Evolutionary conservation across 2,797 vertebrate genomes (phyloP).

Genomic region (Typhlichthys subterraneus): DNA sequence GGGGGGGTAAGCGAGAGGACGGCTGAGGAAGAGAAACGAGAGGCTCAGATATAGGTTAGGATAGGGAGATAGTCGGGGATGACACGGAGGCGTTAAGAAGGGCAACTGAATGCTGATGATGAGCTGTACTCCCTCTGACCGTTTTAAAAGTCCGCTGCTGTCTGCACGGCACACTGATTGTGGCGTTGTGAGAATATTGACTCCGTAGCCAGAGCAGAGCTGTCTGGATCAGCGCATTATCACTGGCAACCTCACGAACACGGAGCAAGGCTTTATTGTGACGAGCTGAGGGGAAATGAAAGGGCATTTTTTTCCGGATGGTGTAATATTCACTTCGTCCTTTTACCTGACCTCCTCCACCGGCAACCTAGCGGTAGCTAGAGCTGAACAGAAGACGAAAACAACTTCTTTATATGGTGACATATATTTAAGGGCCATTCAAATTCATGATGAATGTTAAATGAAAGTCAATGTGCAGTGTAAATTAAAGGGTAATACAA

Average conservation of each 20-base stretch:
- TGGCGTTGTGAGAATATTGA: conserved; percentile 55
- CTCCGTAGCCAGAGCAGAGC: conserved; percentile 34
- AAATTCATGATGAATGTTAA: no score
- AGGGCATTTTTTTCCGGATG: not conserved
- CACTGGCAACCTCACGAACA: not conserved
- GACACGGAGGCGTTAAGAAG: conserved; percentile 35
- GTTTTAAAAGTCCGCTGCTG: conserved; percentile 54
- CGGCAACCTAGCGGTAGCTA: not conserved
- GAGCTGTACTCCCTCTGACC: conserved; percentile 48
- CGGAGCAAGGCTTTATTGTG: conserved; percentile 18
- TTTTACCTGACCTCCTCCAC: not conserved
- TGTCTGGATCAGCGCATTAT: conserved; percentile 16
- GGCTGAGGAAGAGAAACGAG: conserved; percentile 45
- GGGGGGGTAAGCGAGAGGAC: not conserved
- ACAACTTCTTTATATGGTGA: no score
- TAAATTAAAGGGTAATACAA: no score
- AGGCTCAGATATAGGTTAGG: conserved; percentile 36
- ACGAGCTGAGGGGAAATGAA: not conserved
- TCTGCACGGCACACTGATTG: not conserved
- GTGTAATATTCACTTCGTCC: not conserved
- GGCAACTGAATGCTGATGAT: conserved; percentile 42
- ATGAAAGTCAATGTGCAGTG: no score
- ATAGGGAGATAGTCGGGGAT: conserved; percentile 34
- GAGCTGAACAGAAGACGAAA: no score
- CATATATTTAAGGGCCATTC: no score